Evolutionary conservation across 2,113 vertebrate species (phyloP).

Genomic region (Sphyrna mokarran): DNA sequence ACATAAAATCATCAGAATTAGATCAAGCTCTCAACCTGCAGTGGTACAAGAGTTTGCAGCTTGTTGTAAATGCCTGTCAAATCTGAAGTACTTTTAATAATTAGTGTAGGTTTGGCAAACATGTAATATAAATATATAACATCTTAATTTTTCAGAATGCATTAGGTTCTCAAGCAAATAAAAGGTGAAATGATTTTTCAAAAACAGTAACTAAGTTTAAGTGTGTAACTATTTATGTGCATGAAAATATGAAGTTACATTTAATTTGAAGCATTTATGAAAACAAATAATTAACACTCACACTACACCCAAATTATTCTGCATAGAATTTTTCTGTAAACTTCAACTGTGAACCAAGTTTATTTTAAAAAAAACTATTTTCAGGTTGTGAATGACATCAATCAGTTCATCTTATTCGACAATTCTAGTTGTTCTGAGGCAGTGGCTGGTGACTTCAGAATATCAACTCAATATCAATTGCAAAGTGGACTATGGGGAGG

Average conservation of each 20-base stretch:
- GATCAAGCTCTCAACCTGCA: neutral
- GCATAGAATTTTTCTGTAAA: neutral
- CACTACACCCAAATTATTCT: neutral
- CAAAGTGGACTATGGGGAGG: neutral
- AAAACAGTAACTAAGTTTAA: neutral
- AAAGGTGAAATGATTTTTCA: neutral
- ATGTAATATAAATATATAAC: neutral
- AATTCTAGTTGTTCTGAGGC: neutral
- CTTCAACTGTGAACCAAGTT: neutral
- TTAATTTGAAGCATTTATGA: neutral
- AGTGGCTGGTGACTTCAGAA: neutral
- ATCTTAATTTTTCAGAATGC: neutral
- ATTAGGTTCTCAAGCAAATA: neutral
- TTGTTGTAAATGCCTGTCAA: neutral
- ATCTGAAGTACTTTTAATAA: neutral
- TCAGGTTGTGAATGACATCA: neutral
- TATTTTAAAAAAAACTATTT: neutral
- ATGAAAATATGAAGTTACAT: neutral
- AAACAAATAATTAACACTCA: neutral
- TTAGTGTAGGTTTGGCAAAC: neutral
- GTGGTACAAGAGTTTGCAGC: neutral
- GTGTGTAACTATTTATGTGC: neutral
- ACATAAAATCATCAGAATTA: constrained; percentile 1
- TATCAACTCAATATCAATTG: neutral
- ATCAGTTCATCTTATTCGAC: neutral